Conservation (phyloP, 2,113 vertebrate genomes). For the Ciconia boyciana region DNA sequence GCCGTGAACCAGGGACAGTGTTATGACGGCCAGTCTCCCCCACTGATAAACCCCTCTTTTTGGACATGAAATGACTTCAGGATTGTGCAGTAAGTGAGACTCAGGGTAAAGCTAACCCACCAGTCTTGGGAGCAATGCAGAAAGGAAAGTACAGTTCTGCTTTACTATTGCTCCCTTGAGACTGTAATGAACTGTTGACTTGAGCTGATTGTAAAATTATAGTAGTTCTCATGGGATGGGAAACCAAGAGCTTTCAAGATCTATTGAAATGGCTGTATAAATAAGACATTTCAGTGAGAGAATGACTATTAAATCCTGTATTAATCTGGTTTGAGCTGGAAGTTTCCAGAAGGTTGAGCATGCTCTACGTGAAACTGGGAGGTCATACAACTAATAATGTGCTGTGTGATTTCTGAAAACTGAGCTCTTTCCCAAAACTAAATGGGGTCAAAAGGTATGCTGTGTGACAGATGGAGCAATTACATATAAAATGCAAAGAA, state of each 20-base stretch:
- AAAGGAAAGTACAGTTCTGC: not conserved
- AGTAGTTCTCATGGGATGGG: not conserved
- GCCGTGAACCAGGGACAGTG: not conserved
- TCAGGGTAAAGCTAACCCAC: not conserved
- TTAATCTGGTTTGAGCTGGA: not conserved
- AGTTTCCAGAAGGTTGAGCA: constrained; percentile 23
- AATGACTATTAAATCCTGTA: not conserved
- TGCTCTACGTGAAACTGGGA: not conserved
- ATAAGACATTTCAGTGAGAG: not conserved
- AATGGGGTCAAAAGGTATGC: not conserved
- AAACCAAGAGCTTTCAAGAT: not conserved
- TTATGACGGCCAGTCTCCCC: not conserved
- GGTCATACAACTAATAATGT: not conserved
- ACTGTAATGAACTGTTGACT: not conserved
- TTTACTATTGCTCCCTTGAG: not conserved
- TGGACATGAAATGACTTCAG: not conserved
- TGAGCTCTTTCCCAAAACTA: not conserved
- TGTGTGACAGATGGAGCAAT: constrained; percentile 20
- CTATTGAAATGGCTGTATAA: not conserved
- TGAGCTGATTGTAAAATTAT: not conserved
- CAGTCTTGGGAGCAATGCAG: not conserved
- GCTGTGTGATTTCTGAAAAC: constrained; percentile 6
- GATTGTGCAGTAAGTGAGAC: not conserved
- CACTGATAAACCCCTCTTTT: not conserved
- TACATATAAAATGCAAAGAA: constrained; percentile 1